Evolutionary conservation across 1,140 invertebrate genomes (phyloP), one percentile per base, ranked within the genome.

Genomic region (Drosophila mauritiana): DNA sequence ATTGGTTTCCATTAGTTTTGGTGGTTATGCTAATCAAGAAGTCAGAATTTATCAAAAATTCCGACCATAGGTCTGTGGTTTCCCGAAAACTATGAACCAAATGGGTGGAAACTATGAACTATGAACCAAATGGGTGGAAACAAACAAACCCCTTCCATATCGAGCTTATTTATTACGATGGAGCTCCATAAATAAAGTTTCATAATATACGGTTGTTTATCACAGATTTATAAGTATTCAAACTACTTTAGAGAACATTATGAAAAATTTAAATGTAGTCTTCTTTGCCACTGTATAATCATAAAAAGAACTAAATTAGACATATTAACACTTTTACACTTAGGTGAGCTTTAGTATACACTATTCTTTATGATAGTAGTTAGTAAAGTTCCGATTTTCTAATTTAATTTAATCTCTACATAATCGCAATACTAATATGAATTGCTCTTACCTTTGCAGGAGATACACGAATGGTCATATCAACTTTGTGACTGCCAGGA

Each of bases 401-500:
- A 13, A 12, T 13, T 5, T 5, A 0, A 11, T 45, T 45, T 12
- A 45, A 20, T 45, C 8, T 45, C 11, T 10, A 3, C 2, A 3
- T 22, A 22, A 22, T 17, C 20, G 20, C 0, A 2, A 22, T 22
- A 45, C 8, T 20, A 25, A 10, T 3, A 46, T 20, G 12, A 17
- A 17, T 1, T 22, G 0, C 6, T 15, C 22, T 62, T 1, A 3
- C 0, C 25, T 59, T 59, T 64, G 7, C 65, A 92, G 91, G 25
- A 78, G 81, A 56, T 51, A 88, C 37, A 80, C 80, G 8, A 62
- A 78, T 1, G 61, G 64, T 0, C 91, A 92, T 37, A 84, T 88
- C 1, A 92, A 91, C 31, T 91, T 90, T 53, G 34, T 92, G 31
- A 86, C 91, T 3, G 82, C 78, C 2, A 46, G 62, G 13, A 46